Conservation (phyloP, 2,797 vertebrate species). For the Spea hammondii region DNA sequence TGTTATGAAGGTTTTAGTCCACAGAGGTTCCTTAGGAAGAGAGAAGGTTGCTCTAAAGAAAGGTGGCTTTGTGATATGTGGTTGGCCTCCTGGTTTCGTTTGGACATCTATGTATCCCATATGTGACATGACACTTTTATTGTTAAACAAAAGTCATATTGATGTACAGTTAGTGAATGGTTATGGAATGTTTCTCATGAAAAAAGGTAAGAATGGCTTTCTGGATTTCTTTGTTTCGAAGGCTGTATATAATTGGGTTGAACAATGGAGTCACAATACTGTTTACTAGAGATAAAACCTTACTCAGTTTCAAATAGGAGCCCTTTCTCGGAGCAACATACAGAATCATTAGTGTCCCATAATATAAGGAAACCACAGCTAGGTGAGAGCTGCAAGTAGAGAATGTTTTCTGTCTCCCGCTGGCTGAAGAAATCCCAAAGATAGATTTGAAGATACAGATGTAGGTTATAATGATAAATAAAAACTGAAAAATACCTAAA, state of each 20-base stretch:
- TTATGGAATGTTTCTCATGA: not conserved
- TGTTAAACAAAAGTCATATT: too few relatives aligned
- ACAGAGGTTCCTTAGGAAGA: too few relatives aligned
- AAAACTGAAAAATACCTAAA: conserved; percentile 12
- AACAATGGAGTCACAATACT: conserved; percentile 30
- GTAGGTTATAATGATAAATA: conserved; percentile 11
- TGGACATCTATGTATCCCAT: too few relatives aligned
- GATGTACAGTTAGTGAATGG: too few relatives aligned
- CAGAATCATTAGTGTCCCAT: conserved; percentile 64
- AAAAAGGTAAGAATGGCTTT: not conserved
- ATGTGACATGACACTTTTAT: too few relatives aligned
- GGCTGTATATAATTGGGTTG: conserved; percentile 36
- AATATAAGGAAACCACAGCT: conserved; percentile 62
- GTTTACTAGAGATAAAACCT: conserved; percentile 24
- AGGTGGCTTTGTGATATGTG: too few relatives aligned
- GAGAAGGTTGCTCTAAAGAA: too few relatives aligned
- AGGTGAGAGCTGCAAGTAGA: conserved; percentile 65
- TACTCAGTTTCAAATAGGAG: conserved; percentile 15
- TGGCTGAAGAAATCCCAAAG: conserved; percentile 10
- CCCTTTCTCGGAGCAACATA: conserved; percentile 58
- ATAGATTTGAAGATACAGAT: conserved; percentile 16
- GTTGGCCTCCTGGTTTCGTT: too few relatives aligned
- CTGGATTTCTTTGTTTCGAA: conserved; percentile 33
- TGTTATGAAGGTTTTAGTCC: too few relatives aligned
- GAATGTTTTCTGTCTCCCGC: conserved; percentile 59